Conservation (phyloP, 2,888 invertebrate species). For the Drosophila picticornis region DNA sequence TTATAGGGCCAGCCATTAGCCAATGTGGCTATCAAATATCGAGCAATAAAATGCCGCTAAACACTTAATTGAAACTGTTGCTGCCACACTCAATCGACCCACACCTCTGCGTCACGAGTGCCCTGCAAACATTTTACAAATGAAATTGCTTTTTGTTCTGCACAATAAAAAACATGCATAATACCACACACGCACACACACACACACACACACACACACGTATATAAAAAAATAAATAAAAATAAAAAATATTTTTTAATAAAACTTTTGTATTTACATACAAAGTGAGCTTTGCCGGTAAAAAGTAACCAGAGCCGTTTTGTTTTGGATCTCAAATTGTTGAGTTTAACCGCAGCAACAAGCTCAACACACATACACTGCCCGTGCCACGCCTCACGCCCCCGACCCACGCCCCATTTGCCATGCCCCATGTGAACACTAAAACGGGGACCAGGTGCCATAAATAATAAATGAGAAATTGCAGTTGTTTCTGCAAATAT, state of each 20-base stretch:
- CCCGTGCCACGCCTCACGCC: constrained; percentile 8
- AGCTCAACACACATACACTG: constrained; percentile 11
- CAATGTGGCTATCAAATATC: constrained; percentile 68
- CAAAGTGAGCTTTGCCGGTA: constrained; percentile 62
- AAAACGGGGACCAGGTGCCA: constrained; percentile 71
- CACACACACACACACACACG: constrained; percentile 18
- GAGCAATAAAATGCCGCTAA: constrained; percentile 75
- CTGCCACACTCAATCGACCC: constrained; percentile 16
- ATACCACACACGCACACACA: constrained; percentile 27
- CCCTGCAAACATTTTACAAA: constrained; percentile 51
- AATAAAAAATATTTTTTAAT: constrained; percentile 60
- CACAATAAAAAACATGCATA: constrained; percentile 48
- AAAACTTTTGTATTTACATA: constrained; percentile 76
- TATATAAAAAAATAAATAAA: constrained; percentile 5
- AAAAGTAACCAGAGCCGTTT: constrained; percentile 28
- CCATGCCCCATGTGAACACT: constrained; percentile 53
- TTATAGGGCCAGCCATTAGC: constrained; percentile 55
- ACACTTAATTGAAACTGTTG: constrained; percentile 81
- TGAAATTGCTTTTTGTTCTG: constrained; percentile 69
- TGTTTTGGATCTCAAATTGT: constrained; percentile 43
- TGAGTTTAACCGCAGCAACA: constrained; percentile 53
- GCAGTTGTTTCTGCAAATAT: constrained; percentile 42
- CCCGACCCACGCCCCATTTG: not conserved
- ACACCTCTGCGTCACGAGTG: constrained; percentile 8
- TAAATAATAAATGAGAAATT: constrained; percentile 77